Evolutionary conservation across 2,888 invertebrate genomes (phyloP), one percentile per base, ranked within the genome.

Genomic region (Archaeoteleia sp.): DNA sequence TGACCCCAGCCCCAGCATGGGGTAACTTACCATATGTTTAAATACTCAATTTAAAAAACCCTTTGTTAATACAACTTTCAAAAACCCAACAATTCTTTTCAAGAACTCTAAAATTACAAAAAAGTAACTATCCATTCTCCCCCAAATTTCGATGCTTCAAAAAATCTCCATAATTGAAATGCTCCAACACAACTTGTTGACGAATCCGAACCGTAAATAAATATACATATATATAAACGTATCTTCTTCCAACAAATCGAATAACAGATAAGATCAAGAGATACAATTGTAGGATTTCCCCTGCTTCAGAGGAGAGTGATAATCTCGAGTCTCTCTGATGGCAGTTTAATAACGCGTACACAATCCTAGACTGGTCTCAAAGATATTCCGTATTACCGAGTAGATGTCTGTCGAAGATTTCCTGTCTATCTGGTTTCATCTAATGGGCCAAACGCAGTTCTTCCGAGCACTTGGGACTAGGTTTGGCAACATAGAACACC

Each of bases 341-440:
- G 43, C 45, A 29, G 43, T 45, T 65, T 65, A 57, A 65, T 65
- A 55, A 65, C 57, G 65, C 57, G 65, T 57, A 23, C 32, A 34
- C 17, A 32, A 40, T 53, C 20, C 3, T 29, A 54, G 34, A 45
- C 40, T 2, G n/a, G 32, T 17, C 17, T 51, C 57, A 57, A 65
- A 57, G 46, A 40, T 34, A 45, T 37, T 49, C 57, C 45, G 39
- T 51, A 46, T 65, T 49, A n/a, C 43, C 9, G 32, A 15, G 14
- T 7, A 46, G 51, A 46, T 25, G 15, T 42, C 40, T 42, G 34
- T 42, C 42, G 39, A 43, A 43, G 45, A 46, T 48, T 40, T 46
- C 14, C 40, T 53, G 46, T 65, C 51, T 65, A 65, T 65, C 65
- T 58, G 51, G 49, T 65, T 65, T 65, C 65, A 42, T 65, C 46